Conservation (phyloP, 2,888 invertebrate species). For the Eupithecia insigniata region DNA sequence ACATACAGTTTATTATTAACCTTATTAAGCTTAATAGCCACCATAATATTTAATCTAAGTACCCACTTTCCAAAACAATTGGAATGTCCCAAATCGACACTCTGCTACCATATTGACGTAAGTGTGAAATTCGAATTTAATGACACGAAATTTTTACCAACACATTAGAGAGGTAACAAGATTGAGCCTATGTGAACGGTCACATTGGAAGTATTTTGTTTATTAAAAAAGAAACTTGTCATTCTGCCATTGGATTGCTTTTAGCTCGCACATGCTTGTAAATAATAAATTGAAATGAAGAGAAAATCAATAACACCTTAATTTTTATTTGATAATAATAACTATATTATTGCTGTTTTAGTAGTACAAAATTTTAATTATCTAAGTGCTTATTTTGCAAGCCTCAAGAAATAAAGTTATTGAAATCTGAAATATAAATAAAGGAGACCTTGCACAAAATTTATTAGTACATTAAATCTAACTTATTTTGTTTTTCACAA, state of each 20-base stretch:
- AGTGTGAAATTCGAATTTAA: slow-evolving; percentile 52
- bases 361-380: too few species aligned
- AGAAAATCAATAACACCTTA: too few species aligned
- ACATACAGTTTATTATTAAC: slow-evolving; percentile 11
- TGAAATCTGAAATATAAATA: too few species aligned
- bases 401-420: too few species aligned
- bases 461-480: too few species aligned
- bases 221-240: background rate
- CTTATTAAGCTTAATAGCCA: slow-evolving; percentile 31
- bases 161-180: slow-evolving; percentile 42
- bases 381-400: too few species aligned
- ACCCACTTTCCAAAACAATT: slow-evolving; percentile 41
- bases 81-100: slow-evolving; percentile 45
- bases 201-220: slow-evolving; percentile 10
- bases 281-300: too few species aligned
- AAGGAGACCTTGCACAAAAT: too few species aligned
- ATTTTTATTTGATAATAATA: too few species aligned
- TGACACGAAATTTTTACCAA: slow-evolving; percentile 49
- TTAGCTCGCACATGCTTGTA: background rate
- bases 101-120: slow-evolving; percentile 44
- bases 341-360: too few species aligned
- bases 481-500: background rate
- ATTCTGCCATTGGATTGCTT: background rate
- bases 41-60: slow-evolving; percentile 28
- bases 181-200: slow-evolving; percentile 27